Base-by-base conservation (phyloP, 2,888 invertebrate genomes). In the Mythimna impura region DNA sequence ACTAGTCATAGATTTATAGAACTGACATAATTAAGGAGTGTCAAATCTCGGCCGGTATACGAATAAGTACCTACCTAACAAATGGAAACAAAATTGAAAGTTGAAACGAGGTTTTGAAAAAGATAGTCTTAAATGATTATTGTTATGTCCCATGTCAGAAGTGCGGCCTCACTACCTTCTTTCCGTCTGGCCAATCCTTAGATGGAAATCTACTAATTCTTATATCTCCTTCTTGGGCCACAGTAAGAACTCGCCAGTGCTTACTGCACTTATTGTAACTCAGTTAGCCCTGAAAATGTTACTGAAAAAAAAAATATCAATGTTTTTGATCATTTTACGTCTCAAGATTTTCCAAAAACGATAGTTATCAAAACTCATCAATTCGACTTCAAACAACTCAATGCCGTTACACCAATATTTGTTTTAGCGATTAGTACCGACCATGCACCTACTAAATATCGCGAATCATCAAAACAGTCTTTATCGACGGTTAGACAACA, bases 391-490 rank as follows among this genome's bases (percentile, higher is more conserved):
- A 58, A 66, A 78, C 55, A 79, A 87, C 76, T 87, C 83, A 87
- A 87, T 84, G 76, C 77, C 86, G 74, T 76, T 83, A 78, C 58
- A 78, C 83, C 76, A 91, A 90, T 93, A 92, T 94, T 94, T 92
- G 90, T 78, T 81, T 77, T 85, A 83, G 76, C 87, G 90, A 92
- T 94, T 92, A 92, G 89, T 87, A 85, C 85, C 89, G 88, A 91
- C 91, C 89, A 89, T 88, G 90, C 83, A 86, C 82, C 82, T 86
- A 89, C 86, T 81, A 91, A 91, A 74, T 89, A 89, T 86, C 90
- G 65, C 79, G 81, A 92, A 91, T 93, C 92, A 93, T 93, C 92
- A 91, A 91, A 94, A 93, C 92, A 93, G 84, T 87, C 84, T 81
- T 86, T 83, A 89, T 89, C 88, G 89, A 84, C 88, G 87, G 88